These are phyloP conservation scores for Chelonoidis abingdonii DNA, from an alignment of 2,113 vertebrate genomes.

Conservation along the genomic window DNA sequence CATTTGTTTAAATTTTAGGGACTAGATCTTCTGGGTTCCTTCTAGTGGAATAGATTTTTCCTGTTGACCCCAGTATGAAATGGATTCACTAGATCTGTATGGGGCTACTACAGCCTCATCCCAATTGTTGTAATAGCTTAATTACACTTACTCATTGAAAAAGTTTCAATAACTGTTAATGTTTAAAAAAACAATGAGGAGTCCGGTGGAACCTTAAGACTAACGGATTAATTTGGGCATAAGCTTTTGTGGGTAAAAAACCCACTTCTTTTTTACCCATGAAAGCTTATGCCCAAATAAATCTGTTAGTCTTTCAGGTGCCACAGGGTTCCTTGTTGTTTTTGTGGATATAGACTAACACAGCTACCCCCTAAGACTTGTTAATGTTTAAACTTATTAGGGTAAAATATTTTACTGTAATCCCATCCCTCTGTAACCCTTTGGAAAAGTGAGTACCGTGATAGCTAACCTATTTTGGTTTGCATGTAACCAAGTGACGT, in stretches of 20 bases:
- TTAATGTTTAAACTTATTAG: conserved; percentile 12
- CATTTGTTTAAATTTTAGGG: background rate
- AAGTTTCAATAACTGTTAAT: background rate
- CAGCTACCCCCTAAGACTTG: background rate
- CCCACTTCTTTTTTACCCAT: too few species aligned
- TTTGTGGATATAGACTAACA: too few species aligned
- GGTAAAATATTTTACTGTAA: conserved; percentile 25
- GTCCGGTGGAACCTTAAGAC: too few species aligned
- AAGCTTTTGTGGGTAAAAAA: too few species aligned
- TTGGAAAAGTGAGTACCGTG: conserved; percentile 14
- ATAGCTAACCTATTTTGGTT: background rate
- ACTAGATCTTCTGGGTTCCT: background rate
- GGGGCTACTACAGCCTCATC: background rate
- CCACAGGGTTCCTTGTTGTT: too few species aligned
- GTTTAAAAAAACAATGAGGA: background rate
- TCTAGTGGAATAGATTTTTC: background rate
- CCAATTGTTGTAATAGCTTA: conserved; percentile 4
- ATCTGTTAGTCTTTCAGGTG: too few species aligned
- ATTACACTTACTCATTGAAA: conserved; percentile 12
- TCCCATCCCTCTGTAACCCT: conserved; percentile 17
- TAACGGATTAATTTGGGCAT: too few species aligned
- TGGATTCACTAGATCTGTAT: background rate
- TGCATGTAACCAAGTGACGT: background rate
- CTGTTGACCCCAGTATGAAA: background rate
- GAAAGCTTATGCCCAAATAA: too few species aligned